phyloP scores from a whole-genome alignment of 1,140 invertebrate species.

The Drosophila watanabei region DNA sequence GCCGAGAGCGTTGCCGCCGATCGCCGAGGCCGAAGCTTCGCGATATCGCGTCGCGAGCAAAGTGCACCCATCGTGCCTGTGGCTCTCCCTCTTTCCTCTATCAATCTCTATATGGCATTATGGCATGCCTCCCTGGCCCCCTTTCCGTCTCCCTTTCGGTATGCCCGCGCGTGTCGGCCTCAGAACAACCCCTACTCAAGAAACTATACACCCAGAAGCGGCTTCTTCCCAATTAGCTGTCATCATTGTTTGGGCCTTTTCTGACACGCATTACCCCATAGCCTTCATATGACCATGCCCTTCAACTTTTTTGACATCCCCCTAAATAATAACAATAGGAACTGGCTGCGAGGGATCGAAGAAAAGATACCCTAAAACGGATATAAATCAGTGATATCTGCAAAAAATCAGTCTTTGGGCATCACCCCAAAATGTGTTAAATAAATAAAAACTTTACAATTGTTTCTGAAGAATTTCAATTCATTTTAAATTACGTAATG shows the following conservation, averaged over 20 bases:
- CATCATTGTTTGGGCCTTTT: slow-evolving; percentile 10
- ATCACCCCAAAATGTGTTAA: not conserved
- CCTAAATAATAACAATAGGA: slow-evolving; percentile 4
- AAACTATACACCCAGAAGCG: slow-evolving; percentile 8
- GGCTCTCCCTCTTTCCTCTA: not conserved
- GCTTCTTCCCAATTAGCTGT: slow-evolving; percentile 41
- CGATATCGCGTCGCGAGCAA: slow-evolving; percentile 29
- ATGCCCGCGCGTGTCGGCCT: slow-evolving; percentile 36
- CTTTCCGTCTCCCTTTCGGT: not conserved
- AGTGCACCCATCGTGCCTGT: slow-evolving; percentile 22
- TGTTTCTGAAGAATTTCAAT: not conserved
- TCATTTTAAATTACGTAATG: not conserved
- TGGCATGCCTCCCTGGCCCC: slow-evolving; percentile 2
- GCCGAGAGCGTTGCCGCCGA: slow-evolving; percentile 31
- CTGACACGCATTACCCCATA: slow-evolving; percentile 9
- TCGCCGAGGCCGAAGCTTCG: slow-evolving; percentile 44
- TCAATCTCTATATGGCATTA: not conserved
- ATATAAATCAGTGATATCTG: too few relatives aligned
- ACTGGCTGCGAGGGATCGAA: slow-evolving; percentile 1
- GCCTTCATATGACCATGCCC: slow-evolving; percentile 4
- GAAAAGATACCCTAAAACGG: not conserved
- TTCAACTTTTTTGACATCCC: slow-evolving; percentile 11
- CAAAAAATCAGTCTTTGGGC: not conserved
- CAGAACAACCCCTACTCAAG: slow-evolving; percentile 22
- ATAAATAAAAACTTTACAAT: not conserved